Base-by-base conservation (phyloP, 2,797 vertebrate species). In the Lepus townsendii region DNA sequence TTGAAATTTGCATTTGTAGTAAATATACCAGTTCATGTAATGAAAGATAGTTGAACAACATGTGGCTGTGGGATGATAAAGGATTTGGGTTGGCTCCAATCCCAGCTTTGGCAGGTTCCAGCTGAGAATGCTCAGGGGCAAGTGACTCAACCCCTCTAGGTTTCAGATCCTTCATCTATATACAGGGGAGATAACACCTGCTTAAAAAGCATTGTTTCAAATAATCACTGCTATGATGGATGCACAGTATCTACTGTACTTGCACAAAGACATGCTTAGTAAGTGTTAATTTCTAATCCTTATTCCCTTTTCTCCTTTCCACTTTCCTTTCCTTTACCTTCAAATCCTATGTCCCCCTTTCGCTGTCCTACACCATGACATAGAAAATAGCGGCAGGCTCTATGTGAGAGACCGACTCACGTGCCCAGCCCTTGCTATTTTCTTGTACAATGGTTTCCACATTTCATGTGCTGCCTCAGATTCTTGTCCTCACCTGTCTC, bases 1-100 rank as follows among this genome's bases (percentile, higher is more conserved):
- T 5, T 72, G 88, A 93, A 95, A 88, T 82, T 80, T 38, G 26
- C 57, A 24, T 85, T 89, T 93, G 68, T 38, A 91, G 63, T 80
- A 93, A 76, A 93, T 30, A 79, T 16, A 50, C 26, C 30, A 38
- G 47, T 93, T 92, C 78, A 68, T 42, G 20, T 42, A 79, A 90
- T 57, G 32, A 89, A 78, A 80, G 77, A 77, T 0, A 75, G 47
- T 35, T 52, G 69, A 78, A 60, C 66, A 47, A 47, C 75, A 84
- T 27, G 47, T 83, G 88, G 86, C 35, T 3, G 4, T 72, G 73
- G 65, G 73, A 20, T 35, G 69, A 60, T 83, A 69, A 79, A 42
- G 83, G 68, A 42, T 66, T 42, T 76, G 52, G 52, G 11, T 27
- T 93, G 88, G 84, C 75, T 83, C 35, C 20, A 13, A 83, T 66